phyloP scores from a whole-genome alignment of 2,888 invertebrate genomes.

The Sesia apiformis region DNA sequence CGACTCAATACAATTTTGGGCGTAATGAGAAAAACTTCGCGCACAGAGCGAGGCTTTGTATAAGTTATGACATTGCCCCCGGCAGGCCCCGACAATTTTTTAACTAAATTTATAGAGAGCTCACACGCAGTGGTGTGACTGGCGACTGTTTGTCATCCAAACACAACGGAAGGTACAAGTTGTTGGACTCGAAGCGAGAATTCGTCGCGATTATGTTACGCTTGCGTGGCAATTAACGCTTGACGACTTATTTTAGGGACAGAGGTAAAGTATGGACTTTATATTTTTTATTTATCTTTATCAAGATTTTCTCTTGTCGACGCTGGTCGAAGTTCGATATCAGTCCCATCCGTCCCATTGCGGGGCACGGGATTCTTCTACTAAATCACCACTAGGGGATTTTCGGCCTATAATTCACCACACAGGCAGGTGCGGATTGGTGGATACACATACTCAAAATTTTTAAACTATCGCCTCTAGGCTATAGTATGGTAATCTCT shows the following conservation, averaged over 20 bases:
- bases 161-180: slow-evolving; percentile 20
- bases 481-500: too few relatives aligned
- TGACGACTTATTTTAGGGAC: background rate
- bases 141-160: slow-evolving; percentile 42
- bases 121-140: slow-evolving; percentile 62
- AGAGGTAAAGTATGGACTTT: too few relatives aligned
- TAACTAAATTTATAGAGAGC: slow-evolving; percentile 43
- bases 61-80: slow-evolving; percentile 24
- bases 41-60: slow-evolving; percentile 1
- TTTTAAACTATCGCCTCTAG: too few relatives aligned
- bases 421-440: too few relatives aligned
- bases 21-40: slow-evolving; percentile 25
- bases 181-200: slow-evolving; percentile 27
- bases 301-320: too few relatives aligned
- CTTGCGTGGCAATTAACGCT: slow-evolving; percentile 9
- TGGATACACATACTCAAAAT: too few relatives aligned
- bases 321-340: too few relatives aligned
- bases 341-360: too few relatives aligned
- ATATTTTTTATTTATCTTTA: background rate
- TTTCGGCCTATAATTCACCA: too few relatives aligned
- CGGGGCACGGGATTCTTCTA: too few relatives aligned
- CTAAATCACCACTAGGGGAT: too few relatives aligned
- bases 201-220: slow-evolving; percentile 16
- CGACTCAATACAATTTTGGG: slow-evolving; percentile 16
- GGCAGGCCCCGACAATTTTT: slow-evolving; percentile 26